These are phyloP conservation scores for Acanthurus leucopareius DNA, from an alignment of 2,797 vertebrate genomes.

Conservation along the genomic window DNA sequence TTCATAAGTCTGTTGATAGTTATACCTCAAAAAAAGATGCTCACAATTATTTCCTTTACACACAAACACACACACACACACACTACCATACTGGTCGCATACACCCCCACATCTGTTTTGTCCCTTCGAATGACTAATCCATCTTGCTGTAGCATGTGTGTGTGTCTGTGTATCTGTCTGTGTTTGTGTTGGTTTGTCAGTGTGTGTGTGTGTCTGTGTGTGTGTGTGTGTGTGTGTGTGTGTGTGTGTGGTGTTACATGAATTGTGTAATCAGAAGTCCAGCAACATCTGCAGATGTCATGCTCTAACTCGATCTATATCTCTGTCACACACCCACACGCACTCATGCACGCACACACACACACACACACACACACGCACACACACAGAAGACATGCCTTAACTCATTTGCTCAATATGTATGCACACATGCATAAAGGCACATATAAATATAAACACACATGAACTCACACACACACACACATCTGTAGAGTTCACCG, in stretches of 20 bases:
- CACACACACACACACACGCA: not conserved
- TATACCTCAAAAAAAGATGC: constrained; percentile 6
- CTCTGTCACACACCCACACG: constrained; percentile 1
- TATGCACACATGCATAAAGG: not conserved
- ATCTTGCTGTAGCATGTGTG: constrained; percentile 7
- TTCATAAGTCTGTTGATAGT: constrained; percentile 1
- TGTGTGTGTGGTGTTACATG: constrained; percentile 6
- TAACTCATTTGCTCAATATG: not conserved
- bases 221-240: constrained; percentile 14
- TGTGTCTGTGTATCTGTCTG: constrained; percentile 17
- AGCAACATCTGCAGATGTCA: constrained; percentile 56
- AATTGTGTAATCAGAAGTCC: constrained; percentile 49
- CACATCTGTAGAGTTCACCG: constrained; percentile 37
- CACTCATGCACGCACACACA: constrained; percentile 19
- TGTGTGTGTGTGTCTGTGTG: constrained; percentile 13
- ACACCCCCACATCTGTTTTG: constrained; percentile 16
- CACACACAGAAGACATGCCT: not conserved
- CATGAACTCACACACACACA: constrained; percentile 18
- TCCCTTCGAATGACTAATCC: constrained; percentile 26
- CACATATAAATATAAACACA: constrained; percentile 9
- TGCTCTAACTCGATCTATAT: not conserved
- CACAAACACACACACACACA: not conserved
- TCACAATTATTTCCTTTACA: not conserved
- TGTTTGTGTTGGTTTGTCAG: constrained; percentile 11
- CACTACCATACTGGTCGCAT: not conserved